Percentiles rank a stretch among this genome's conserved stretches.
phyloP scores from a whole-genome alignment of 2,888 invertebrate genomes.

The Mythimna ferrago region DNA sequence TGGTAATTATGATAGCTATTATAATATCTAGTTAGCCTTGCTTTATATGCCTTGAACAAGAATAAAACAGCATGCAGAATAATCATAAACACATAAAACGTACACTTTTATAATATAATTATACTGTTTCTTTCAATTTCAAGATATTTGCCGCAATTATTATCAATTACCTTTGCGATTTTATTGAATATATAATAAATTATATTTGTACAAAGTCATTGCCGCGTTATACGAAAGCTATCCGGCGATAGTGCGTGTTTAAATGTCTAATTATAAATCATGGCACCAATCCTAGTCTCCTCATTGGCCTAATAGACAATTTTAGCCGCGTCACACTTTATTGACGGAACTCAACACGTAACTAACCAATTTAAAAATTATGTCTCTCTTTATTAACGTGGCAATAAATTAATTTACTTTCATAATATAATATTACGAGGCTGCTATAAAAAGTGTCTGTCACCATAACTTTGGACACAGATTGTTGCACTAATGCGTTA shows the following conservation, averaged over 20 bases:
- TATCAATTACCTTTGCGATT: slow-evolving; percentile 8
- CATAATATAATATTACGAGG: slow-evolving; percentile 81
- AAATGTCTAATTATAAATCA: slow-evolving; percentile 61
- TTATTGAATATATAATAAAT: slow-evolving; percentile 7
- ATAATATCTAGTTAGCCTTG: slow-evolving; percentile 36
- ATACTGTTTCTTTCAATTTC: slow-evolving; percentile 6
- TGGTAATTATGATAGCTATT: slow-evolving; percentile 39
- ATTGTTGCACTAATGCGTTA: slow-evolving; percentile 85
- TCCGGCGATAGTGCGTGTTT: slow-evolving; percentile 38
- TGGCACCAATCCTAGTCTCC: slow-evolving; percentile 56
- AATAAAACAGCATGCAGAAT: slow-evolving; percentile 24
- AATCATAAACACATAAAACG: slow-evolving; percentile 37
- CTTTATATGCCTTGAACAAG: slow-evolving; percentile 36
- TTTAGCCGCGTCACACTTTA: slow-evolving; percentile 66
- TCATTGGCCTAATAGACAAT: slow-evolving; percentile 66
- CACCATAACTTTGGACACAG: slow-evolving; percentile 88
- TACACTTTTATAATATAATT: slow-evolving; percentile 15
- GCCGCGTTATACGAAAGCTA: slow-evolving; percentile 13
- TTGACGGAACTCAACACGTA: slow-evolving; percentile 67
- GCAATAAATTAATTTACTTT: slow-evolving; percentile 87
- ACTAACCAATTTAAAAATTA: slow-evolving; percentile 78
- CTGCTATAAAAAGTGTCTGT: slow-evolving; percentile 86
- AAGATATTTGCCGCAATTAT: not conserved
- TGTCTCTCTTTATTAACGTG: slow-evolving; percentile 79
- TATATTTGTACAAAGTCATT: slow-evolving; percentile 14